Percentiles rank a stretch among this genome's conserved stretches.
These are phyloP conservation scores for Omphaloscelis lunosa DNA, from an alignment of 2,888 invertebrate species.

Conservation along the genomic window DNA sequence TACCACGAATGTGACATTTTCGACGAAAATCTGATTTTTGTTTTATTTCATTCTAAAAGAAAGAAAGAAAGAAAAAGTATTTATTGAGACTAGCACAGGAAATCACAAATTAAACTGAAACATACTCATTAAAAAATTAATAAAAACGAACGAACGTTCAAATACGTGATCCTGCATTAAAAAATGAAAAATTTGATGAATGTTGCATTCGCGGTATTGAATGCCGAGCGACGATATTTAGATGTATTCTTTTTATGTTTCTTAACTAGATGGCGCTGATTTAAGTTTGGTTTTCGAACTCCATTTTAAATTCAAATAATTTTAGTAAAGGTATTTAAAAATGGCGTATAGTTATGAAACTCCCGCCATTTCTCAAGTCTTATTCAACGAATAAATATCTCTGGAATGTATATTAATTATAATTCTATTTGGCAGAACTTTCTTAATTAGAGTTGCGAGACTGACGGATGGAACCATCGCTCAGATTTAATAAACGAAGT, in stretches of 20 bases:
- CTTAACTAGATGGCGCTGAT: not conserved
- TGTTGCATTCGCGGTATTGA: too few species aligned
- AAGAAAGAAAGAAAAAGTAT: too few species aligned
- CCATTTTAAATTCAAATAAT: slow-evolving; percentile 2
- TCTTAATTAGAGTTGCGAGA: slow-evolving; percentile 55
- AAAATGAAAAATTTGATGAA: too few species aligned
- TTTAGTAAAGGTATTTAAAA: slow-evolving; percentile 12
- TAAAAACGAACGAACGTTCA: too few species aligned
- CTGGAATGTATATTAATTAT: slow-evolving; percentile 55
- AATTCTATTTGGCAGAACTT: slow-evolving; percentile 62
- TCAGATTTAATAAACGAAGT: slow-evolving; percentile 60
- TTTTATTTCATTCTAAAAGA: too few species aligned
- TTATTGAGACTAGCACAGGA: too few species aligned
- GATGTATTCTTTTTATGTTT: not conserved
- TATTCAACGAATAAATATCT: slow-evolving; percentile 43
- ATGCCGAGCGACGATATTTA: too few species aligned
- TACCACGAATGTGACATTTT: too few species aligned
- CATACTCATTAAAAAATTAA: too few species aligned
- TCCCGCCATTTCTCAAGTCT: slow-evolving; percentile 28
- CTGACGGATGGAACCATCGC: slow-evolving; percentile 56
- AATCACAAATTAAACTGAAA: too few species aligned
- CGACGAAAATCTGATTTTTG: too few species aligned
- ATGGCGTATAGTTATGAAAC: slow-evolving; percentile 16
- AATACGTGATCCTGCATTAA: too few species aligned
- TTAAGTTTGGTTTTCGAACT: not conserved